Base-by-base conservation (phyloP, 2,888 invertebrate species). In the Schrankia costaestrigalis region DNA sequence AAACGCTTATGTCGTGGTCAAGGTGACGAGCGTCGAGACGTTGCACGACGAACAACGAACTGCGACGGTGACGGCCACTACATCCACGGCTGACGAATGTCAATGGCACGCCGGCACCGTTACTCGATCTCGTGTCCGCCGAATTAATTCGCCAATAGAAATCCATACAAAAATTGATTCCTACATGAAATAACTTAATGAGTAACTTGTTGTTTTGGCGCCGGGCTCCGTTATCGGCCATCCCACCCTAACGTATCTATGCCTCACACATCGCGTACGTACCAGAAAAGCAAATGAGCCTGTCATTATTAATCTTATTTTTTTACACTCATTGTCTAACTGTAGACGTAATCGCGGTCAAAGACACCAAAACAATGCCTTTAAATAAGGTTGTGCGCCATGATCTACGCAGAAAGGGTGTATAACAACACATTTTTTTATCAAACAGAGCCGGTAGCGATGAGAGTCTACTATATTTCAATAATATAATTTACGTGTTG, bases 71-170 rank as follows among this genome's bases (percentile, higher is more conserved):
- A n/a, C n/a, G 58, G 41, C 58, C 51, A 53, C 56, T 54, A 59
- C 72, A 69, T 67, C 71, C 72, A 64, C 68, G 66, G 63, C 80
- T 80, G 82, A 80, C 83, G 79, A 78, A 79, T 86, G 86, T 85
- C 86, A 85, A 74, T 86, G 86, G 85, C 86, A 84, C 78, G 80
- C 70, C 71, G 56, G 56, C 72, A 83, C 86, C 86, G 86, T 86
- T 87, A 86, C 69, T 78, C 79, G 77, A 83, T 85, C 85, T 81
- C 78, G 75, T 78, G 75, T 67, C 73, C 72, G 79, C 81, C 82
- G 72, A 86, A 85, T 84, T 86, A 83, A 85, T 86, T 84, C 73
- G 78, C 83, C 79, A 76, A 80, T 80, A 70, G 67, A 75, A 77
- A 78, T 80, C 72, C 74, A 70, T 66, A 71, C 74, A 65, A 57